phyloP scores from a whole-genome alignment of 35 echinoderm and acorn worm species.

The Lytechinus pictus region DNA sequence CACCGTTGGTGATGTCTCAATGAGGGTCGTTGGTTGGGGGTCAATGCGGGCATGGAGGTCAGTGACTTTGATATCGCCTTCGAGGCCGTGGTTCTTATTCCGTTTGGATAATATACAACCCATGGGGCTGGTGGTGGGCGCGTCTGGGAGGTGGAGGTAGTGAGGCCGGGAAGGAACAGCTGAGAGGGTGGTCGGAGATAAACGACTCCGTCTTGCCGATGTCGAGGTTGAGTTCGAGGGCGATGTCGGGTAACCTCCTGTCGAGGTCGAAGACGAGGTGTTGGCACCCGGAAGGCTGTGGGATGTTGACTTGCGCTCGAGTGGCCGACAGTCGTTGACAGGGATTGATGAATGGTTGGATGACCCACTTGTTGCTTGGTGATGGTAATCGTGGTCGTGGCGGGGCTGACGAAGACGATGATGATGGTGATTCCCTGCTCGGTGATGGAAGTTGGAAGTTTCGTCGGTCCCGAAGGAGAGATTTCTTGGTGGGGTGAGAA shows the following conservation, averaged over 20 bases:
- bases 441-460: background rate
- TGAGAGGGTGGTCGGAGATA: slow-evolving; percentile 26
- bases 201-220: slow-evolving; percentile 29
- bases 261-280: slow-evolving; percentile 14
- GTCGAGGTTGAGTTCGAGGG: background rate
- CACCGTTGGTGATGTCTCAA: slow-evolving; percentile 91
- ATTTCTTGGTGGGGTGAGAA: background rate
- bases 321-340: background rate
- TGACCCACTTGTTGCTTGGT: slow-evolving; percentile 7
- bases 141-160: slow-evolving; percentile 45
- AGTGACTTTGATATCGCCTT: slow-evolving; percentile 94
- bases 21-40: slow-evolving; percentile 86
- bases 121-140: slow-evolving; percentile 66
- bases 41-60: slow-evolving; percentile 93
- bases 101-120: slow-evolving; percentile 97
- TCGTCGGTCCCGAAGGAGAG: background rate
- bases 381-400: background rate
- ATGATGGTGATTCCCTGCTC: background rate
- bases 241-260: background rate
- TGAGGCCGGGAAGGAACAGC: slow-evolving; percentile 29
- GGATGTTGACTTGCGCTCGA: background rate
- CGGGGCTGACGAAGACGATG: background rate
- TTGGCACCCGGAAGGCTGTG: background rate
- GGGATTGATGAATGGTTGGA: background rate
- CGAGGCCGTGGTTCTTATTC: slow-evolving; percentile 88